These are phyloP conservation scores for Cheilosia grossa DNA, from an alignment of 2,888 invertebrate species.

Conservation along the genomic window DNA sequence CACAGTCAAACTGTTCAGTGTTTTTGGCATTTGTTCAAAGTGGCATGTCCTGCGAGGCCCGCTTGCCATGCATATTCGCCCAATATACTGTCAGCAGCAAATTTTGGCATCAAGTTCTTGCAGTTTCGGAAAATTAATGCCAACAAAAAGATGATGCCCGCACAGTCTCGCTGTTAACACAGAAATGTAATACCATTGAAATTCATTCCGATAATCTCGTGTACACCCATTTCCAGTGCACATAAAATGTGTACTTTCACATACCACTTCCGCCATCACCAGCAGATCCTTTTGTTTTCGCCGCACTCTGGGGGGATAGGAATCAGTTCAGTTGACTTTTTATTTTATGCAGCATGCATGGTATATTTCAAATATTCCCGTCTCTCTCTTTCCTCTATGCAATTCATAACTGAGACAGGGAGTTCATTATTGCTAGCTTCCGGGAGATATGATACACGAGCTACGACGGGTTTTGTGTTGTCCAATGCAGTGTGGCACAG, in stretches of 20 bases:
- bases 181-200: slow-evolving; percentile 2
- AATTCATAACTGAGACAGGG: slow-evolving; percentile 13
- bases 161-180: not conserved
- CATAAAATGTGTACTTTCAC: not conserved
- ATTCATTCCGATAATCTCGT: slow-evolving; percentile 1
- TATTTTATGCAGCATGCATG: slow-evolving; percentile 11
- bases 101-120: too few species aligned
- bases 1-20: too few species aligned
- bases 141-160: not conserved
- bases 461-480: slow-evolving; percentile 10
- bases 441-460: slow-evolving; percentile 31
- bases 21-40: too few species aligned
- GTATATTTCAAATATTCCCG: not conserved
- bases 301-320: not conserved
- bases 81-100: too few species aligned
- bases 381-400: not conserved
- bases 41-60: too few species aligned
- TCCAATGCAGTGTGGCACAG: slow-evolving; percentile 7
- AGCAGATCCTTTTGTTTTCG: slow-evolving; percentile 5
- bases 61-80: too few species aligned
- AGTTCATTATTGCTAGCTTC: slow-evolving; percentile 35
- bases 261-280: slow-evolving; percentile 1
- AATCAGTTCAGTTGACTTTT: slow-evolving; percentile 16
- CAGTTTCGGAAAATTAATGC: too few species aligned
- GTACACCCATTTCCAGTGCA: not conserved